Base-by-base conservation (phyloP, 2,888 invertebrate species). In the Coleophora flavipennella region DNA sequence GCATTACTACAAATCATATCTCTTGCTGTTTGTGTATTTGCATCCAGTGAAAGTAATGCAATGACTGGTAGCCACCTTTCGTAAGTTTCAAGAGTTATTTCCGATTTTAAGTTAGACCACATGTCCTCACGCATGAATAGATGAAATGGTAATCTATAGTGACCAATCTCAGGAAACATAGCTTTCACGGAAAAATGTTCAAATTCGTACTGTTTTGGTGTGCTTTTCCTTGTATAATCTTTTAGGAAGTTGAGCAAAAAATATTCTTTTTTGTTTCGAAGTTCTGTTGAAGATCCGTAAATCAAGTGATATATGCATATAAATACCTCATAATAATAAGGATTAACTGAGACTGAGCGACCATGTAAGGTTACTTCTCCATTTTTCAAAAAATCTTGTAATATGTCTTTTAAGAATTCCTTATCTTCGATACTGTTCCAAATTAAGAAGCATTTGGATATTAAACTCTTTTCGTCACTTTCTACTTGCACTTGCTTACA, bases 1-100 rank as follows among this genome's bases (percentile, higher is more conserved):
- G 85, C 85, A 42, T 83, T 85, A 53, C 85, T 85, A 47, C 85
- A 85, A 51, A 85, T 77, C 85, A 85, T 85, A 51, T 85, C 85
- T 50, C 62, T 72, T n/a, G 80, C 77, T 26, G 73, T 79, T 59
- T 85, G 85, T 42, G 67, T 49, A 59, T 84, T 76, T 11, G 69
- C 63, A 50, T 85, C 77, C 13, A 85, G 62, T 26, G 73, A 62
- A 31, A 85, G 57, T 43, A 85, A 62, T 31, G 73, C 56, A 29
- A 78, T 83, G 31, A 73, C 66, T 13, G 81, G 79, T 35, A 86
- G 48, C 85, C 85, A 86, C 28, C 67, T 67, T 52, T 81, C 79
- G 45, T 86, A 86, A 4, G 84, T 80, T 59, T 79, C 79, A 48
- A 86, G 53, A 8, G 84, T 85, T 43, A 86, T 80, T 67, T 86